A percentile compares a stretch with the other conserved stretches of the same genome.
phyloP scores from a whole-genome alignment of 2,797 vertebrate genomes.

The Lepus oiostolus region DNA sequence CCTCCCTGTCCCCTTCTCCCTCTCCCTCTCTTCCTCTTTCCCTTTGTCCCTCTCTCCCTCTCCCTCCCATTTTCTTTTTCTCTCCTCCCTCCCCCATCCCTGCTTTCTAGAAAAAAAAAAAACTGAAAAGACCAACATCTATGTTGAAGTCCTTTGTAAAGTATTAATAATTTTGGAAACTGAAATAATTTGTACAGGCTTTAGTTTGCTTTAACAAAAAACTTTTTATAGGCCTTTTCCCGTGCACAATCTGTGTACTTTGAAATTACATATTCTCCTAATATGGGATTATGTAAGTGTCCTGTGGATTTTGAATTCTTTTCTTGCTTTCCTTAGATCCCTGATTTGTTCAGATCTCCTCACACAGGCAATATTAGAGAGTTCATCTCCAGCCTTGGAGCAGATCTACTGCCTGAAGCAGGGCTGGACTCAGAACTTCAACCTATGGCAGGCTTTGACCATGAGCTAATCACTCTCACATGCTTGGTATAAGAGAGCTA shows the following conservation, averaged over 20 bases:
- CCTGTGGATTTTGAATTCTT: neutral
- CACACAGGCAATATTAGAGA: neutral
- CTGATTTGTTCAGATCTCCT: neutral
- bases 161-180: neutral
- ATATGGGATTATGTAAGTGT: neutral
- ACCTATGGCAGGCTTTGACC: neutral
- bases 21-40: no score
- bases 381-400: neutral
- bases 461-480: no score
- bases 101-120: no score
- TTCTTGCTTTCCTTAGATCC: neutral
- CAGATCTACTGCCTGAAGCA: neutral
- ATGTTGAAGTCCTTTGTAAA: neutral
- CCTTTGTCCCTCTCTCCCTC: no score
- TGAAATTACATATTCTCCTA: constrained; percentile 31
- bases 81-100: no score
- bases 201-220: constrained; percentile 45
- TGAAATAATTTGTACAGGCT: constrained; percentile 9
- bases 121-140: no score
- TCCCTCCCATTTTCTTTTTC: no score
- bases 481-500: neutral
- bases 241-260: neutral
- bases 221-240: neutral
- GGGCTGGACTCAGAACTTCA: neutral
- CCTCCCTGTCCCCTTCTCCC: no score